Conservation (phyloP, 1,140 invertebrate genomes). For the Phthorimaea operculella region DNA sequence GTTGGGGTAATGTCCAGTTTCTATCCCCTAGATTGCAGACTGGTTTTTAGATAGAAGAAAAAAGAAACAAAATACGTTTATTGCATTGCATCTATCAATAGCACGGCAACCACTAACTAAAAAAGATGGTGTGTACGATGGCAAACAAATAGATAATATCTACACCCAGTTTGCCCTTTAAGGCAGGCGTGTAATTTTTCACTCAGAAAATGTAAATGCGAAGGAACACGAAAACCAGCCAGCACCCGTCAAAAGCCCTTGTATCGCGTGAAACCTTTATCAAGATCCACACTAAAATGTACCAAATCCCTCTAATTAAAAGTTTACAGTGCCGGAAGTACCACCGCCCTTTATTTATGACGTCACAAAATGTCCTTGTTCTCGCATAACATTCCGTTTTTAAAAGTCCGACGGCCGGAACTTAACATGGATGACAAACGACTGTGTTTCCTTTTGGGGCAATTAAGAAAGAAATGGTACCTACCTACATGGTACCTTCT, state of each 20-base stretch:
- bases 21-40: no score
- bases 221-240: not conserved
- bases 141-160: no score
- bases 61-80: no score
- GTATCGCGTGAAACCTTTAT: slow-evolving; percentile 32
- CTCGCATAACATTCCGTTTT: slow-evolving; percentile 5
- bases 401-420: slow-evolving; percentile 7
- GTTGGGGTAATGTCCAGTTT: no score
- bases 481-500: no score
- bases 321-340: slow-evolving; percentile 28
- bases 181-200: slow-evolving; percentile 1
- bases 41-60: no score
- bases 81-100: no score
- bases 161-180: no score
- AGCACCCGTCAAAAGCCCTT: slow-evolving; percentile 31
- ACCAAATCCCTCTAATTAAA: slow-evolving; percentile 42
- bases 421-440: slow-evolving; percentile 5
- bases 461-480: not conserved
- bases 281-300: slow-evolving; percentile 39
- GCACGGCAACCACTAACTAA: no score
- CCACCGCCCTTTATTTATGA: slow-evolving; percentile 24
- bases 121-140: no score
- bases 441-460: slow-evolving; percentile 10
- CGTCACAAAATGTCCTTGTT: slow-evolving; percentile 10
- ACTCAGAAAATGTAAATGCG: not conserved